Conservation (phyloP, 2,888 invertebrate species). For the Harmothoe impar region DNA sequence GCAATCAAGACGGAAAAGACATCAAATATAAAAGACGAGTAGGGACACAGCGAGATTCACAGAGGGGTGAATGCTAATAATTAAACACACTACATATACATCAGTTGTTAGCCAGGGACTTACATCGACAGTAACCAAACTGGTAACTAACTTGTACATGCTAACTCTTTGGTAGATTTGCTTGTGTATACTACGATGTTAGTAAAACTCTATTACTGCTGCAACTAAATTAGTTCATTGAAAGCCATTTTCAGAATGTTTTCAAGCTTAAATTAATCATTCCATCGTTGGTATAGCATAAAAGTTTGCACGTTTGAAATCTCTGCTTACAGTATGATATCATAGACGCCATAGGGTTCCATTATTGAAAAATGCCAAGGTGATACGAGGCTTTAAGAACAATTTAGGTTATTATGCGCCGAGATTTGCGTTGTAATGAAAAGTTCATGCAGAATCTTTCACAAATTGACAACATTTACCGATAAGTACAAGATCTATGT, state of each 20-base stretch:
- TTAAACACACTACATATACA: conserved; percentile 44
- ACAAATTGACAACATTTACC: conserved; percentile 49
- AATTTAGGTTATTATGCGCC: background rate
- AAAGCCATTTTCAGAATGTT: conserved; percentile 2
- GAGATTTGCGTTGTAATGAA: background rate
- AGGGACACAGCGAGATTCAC: background rate
- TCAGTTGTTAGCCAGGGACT: conserved; percentile 18
- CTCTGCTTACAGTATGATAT: conserved; percentile 5
- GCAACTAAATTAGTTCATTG: conserved; percentile 1
- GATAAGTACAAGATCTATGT: conserved; percentile 43
- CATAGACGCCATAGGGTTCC: background rate
- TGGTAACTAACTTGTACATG: conserved; percentile 60
- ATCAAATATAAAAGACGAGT: background rate
- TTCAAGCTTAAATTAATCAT: background rate
- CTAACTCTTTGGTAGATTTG: conserved; percentile 60
- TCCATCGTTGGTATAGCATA: background rate
- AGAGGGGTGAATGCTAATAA: conserved; percentile 20
- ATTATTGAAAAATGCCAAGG: background rate
- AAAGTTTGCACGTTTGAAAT: background rate
- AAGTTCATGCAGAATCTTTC: conserved; percentile 45
- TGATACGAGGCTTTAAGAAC: background rate
- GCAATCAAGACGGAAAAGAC: conserved; percentile 48
- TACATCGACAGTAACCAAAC: conserved; percentile 42
- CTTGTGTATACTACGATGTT: conserved; percentile 7
- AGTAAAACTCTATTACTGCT: background rate